Evolutionary conservation across 2,797 vertebrate species (phyloP), one percentile per base, ranked within the genome.

Genomic region (Enteromius mattozi): DNA sequence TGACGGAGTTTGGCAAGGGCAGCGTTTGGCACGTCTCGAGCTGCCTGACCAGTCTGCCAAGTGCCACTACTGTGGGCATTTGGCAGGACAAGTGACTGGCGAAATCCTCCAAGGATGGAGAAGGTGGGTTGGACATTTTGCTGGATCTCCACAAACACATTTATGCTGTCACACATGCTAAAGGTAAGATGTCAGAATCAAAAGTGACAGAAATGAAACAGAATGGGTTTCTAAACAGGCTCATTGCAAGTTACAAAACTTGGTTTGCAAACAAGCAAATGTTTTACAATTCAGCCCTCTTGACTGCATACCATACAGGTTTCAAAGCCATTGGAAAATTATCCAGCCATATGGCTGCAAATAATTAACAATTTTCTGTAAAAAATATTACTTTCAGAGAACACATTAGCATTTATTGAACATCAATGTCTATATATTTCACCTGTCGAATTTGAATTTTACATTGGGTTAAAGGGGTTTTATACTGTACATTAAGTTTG

Each of bases 1-100:
- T 42, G 78, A 83, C 74, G 33, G 70, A 70, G 42, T 88, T 78
- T 90, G 82, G 86, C 88, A 80, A n/a, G 27, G 14, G 12, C 27
- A 49, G 10, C 13, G 12, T 83, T 65, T 88, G 80, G 86, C 86
- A 82, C 63, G 56, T 78, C 51, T 37, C 30, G 40, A 59, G 56
- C 72, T 84, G 78, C 51, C 81, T 83, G 35, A 37, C 30, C 30
- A 27, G 45, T 65, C 80, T 75, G 88, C 82, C 82, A 86, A 79
- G 79, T 81, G 82, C 77, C 84, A 80, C 30, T 79, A 27, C 14
- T 61, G n/a, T 42, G 54, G n/a, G 35, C 75, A 40, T 80, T 87
- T 89, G 89, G 83, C 85, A 80, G 49, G 37, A 78, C 65, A n/a
- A 54, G 81, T 45, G 33, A 61, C 61, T 86, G 85, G 27, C 14